phyloP scores from a whole-genome alignment of 2,797 vertebrate species.

The Chelmon rostratus region DNA sequence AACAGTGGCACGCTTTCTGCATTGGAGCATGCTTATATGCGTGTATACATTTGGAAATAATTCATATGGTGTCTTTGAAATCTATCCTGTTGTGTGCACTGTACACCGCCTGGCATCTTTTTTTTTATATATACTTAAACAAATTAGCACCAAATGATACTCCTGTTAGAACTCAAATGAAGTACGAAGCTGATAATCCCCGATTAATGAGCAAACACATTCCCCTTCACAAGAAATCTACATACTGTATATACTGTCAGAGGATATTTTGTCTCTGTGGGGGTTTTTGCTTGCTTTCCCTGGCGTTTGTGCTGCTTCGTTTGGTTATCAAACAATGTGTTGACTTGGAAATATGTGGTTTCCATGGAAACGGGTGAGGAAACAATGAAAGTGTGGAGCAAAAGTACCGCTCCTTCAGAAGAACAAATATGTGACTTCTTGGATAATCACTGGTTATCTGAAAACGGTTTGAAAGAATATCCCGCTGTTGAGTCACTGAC shows the following conservation, averaged over 20 bases:
- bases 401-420: neutral
- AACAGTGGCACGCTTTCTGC: neutral
- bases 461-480: neutral
- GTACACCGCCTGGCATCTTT: neutral
- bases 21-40: neutral
- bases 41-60: neutral
- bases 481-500: neutral
- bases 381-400: neutral
- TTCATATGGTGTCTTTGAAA: neutral
- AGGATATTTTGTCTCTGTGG: neutral
- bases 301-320: neutral
- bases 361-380: constrained; percentile 20
- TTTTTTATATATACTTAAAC: neutral
- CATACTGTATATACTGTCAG: neutral
- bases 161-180: neutral
- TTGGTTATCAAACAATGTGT: constrained; percentile 1
- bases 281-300: neutral
- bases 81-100: neutral
- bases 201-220: neutral
- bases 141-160: neutral
- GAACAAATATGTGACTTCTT: constrained; percentile 15
- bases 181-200: neutral
- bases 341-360: neutral
- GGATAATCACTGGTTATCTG: constrained; percentile 4
- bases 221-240: neutral